Evolutionary conservation across 2,888 invertebrate species (phyloP).

Genomic region (Eulithis testata): DNA sequence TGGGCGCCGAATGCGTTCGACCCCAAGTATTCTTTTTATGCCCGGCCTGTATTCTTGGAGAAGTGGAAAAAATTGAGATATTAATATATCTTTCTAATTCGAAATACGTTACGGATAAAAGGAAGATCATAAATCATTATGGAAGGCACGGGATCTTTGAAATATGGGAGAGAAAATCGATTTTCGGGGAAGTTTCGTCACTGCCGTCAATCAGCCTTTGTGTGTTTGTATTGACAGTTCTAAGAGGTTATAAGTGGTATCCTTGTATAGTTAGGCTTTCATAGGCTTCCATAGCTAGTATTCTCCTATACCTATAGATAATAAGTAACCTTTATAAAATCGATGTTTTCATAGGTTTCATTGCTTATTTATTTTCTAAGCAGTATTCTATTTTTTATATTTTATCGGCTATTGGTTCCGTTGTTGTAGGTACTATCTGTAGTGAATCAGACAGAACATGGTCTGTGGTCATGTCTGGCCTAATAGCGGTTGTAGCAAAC

Average conservation of each 20-base stretch:
- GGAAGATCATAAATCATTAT: slow-evolving; percentile 81
- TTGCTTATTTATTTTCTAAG: not conserved
- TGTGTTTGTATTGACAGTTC: slow-evolving; percentile 64
- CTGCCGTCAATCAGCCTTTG: slow-evolving; percentile 65
- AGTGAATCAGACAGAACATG: slow-evolving; percentile 53
- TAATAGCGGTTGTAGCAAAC: slow-evolving; percentile 57
- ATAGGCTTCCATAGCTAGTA: no score
- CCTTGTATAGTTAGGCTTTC: slow-evolving; percentile 10
- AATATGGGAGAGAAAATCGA: slow-evolving; percentile 72
- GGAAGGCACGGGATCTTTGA: slow-evolving; percentile 70
- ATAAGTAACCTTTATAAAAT: not conserved
- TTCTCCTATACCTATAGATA: no score
- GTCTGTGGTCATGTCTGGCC: slow-evolving; percentile 56
- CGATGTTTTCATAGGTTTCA: not conserved
- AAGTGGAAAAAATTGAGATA: slow-evolving; percentile 84
- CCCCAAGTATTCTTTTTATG: slow-evolving; percentile 80
- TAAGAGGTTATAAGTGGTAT: slow-evolving; percentile 36
- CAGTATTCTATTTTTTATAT: no score
- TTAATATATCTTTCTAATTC: slow-evolving; percentile 85
- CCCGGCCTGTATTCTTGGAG: slow-evolving; percentile 79
- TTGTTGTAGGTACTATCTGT: slow-evolving; percentile 34
- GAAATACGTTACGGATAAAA: slow-evolving; percentile 83
- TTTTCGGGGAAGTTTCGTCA: slow-evolving; percentile 70
- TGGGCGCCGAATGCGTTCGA: slow-evolving; percentile 80
- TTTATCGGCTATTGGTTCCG: slow-evolving; percentile 25